Conservation (phyloP, 2,797 vertebrate genomes). For the Paedocypris micromegethes region DNA sequence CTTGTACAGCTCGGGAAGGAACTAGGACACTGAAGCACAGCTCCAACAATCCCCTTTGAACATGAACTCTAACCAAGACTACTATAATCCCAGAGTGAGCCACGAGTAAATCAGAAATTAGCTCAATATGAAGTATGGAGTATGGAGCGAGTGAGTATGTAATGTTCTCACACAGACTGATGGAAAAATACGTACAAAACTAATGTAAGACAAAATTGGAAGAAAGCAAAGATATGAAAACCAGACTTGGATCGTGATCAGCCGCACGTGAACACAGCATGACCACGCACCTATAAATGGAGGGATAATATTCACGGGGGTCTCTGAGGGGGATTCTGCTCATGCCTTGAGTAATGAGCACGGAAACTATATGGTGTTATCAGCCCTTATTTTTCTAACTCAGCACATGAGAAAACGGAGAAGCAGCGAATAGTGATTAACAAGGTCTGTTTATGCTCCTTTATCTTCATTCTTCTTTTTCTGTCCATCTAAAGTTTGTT, state of each 20-base stretch:
- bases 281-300: slow-evolving; percentile 17
- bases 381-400: slow-evolving; percentile 5
- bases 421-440: slow-evolving; percentile 56
- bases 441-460: slow-evolving; percentile 57
- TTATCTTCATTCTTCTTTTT: slow-evolving; percentile 58
- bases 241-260: too few relatives aligned
- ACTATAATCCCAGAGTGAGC: neutral
- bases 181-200: neutral
- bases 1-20: slow-evolving; percentile 1
- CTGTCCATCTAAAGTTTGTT: slow-evolving; percentile 42
- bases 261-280: neutral
- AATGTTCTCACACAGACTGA: slow-evolving; percentile 3
- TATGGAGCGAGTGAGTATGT: slow-evolving; percentile 12
- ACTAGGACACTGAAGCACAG: slow-evolving; percentile 2
- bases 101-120: slow-evolving; percentile 13
- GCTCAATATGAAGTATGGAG: slow-evolving; percentile 2
- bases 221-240: neutral
- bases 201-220: neutral
- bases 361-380: slow-evolving; percentile 53
- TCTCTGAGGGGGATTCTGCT: slow-evolving; percentile 33
- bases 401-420: slow-evolving; percentile 21
- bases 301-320: slow-evolving; percentile 55
- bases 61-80: slow-evolving; percentile 19
- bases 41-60: slow-evolving; percentile 2
- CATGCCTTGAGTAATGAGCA: slow-evolving; percentile 47